phyloP scores from a whole-genome alignment of 2,888 invertebrate species.

The Atethmia centrago region DNA sequence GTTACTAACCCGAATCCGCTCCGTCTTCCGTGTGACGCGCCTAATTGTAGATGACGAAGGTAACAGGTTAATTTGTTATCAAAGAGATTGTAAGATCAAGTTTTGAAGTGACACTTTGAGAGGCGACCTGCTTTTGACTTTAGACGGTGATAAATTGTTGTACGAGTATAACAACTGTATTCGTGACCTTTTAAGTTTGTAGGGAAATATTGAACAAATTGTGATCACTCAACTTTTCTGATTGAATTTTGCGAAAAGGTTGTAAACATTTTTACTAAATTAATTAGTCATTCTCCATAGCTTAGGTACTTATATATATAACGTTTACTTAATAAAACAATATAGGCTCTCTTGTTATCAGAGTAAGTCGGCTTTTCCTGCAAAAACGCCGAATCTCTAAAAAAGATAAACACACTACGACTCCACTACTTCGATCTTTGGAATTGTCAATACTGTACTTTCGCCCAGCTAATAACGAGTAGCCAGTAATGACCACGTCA shows the following conservation, averaged over 20 bases:
- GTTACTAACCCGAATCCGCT: conserved; percentile 18
- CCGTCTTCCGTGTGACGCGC: conserved; percentile 51
- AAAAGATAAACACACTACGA: background rate
- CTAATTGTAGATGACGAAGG: conserved; percentile 59
- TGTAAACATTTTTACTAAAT: background rate
- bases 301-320: too few relatives aligned
- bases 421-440: background rate
- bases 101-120: conserved; percentile 59
- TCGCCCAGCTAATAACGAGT: background rate
- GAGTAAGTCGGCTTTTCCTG: background rate
- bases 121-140: conserved; percentile 29
- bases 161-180: conserved; percentile 1
- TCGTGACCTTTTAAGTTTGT: conserved; percentile 12
- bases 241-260: background rate
- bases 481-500: conserved; percentile 12
- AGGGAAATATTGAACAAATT: background rate
- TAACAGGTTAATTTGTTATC: conserved; percentile 62
- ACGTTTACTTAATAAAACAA: background rate
- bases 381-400: background rate
- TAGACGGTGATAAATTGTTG: conserved; percentile 22
- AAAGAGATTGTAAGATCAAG: conserved; percentile 62
- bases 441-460: background rate
- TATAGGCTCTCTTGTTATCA: background rate
- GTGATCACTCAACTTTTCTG: background rate
- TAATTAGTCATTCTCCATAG: background rate